phyloP scores from a whole-genome alignment of 2,888 invertebrate species.

The Parasteatoda lunata region DNA sequence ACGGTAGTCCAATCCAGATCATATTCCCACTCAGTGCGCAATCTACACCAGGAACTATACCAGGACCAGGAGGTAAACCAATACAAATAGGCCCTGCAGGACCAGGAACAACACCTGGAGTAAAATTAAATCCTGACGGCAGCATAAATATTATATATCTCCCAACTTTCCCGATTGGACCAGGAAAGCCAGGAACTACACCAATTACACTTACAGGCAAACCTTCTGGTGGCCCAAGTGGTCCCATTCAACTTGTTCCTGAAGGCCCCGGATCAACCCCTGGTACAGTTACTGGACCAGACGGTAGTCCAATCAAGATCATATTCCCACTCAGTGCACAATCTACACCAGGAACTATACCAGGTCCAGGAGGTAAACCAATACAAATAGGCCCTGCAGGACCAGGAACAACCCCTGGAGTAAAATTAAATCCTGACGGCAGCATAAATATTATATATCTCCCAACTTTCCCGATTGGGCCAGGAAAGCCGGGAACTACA shows the following conservation, averaged over 20 bases:
- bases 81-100: neutral
- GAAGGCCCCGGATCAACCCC: conserved; percentile 18
- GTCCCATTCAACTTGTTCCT: no score
- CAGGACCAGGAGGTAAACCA: neutral
- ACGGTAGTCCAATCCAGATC: neutral
- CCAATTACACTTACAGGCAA: neutral
- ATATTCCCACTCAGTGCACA: conserved; percentile 14
- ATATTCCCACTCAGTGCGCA: neutral
- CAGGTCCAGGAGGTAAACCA: conserved; percentile 26
- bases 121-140: neutral
- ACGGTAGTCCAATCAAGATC: conserved; percentile 7
- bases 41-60: neutral
- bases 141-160: neutral
- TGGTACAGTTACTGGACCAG: conserved; percentile 1
- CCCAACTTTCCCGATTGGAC: neutral
- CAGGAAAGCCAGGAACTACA: neutral
- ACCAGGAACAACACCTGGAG: neutral
- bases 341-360: conserved; percentile 17
- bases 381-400: conserved; percentile 23
- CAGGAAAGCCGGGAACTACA: neutral
- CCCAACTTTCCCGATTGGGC: neutral
- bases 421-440: conserved; percentile 10
- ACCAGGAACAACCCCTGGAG: conserved; percentile 38
- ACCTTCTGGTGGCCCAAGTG: neutral
- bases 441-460: conserved; percentile 8